Evolutionary conservation across 2,113 vertebrate genomes (phyloP), one percentile per base, ranked within the genome.

Genomic region (Corvus moneduloides): DNA sequence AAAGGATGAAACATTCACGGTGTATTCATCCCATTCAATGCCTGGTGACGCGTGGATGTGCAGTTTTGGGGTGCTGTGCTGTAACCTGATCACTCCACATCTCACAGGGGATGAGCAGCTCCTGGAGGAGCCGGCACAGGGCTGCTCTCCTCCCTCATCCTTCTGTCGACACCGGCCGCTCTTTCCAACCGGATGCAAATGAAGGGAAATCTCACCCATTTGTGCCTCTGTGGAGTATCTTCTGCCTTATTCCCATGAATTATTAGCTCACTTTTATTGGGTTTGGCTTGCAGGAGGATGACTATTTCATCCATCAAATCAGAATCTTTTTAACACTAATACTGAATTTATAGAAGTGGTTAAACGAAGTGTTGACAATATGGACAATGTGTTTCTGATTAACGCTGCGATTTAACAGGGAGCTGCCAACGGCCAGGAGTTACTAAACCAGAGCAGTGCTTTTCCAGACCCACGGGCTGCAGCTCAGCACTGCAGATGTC

Each of bases 361-460:
- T 98, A 98, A 98, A 98, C 78, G 93, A 97, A 97, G 98, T 98
- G 98, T 97, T 98, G 98, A 98, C 98, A 98, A 97, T 97, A 89
- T 87, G 95, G 98, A 98, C 97, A 97, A 98, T 96, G 96, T 98
- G 98, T 98, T 98, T 98, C 98, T 98, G 97, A 98, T 98, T 98
- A 98, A 97, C 96, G 82, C 97, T 78, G 97, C 87, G 89, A 97
- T 97, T 98, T 97, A 78, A 58, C 90, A 84, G 54, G 93, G 79
- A 96, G 87, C 97, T 96, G 98, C 98, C 98, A 97, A 72, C 68
- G 91, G 96, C 52, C 52, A 79, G 41, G 51, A 96, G 94, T 96
- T 84, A 73, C 97, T 95, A 83, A 97, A 97, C 76, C 78, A 39
- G 94, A 59, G 96, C 96, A 77, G 97, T 23, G 17, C 83, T 90